These are phyloP conservation scores for Enteromius viviparus DNA, from an alignment of 2,797 vertebrate genomes.

Conservation along the genomic window DNA sequence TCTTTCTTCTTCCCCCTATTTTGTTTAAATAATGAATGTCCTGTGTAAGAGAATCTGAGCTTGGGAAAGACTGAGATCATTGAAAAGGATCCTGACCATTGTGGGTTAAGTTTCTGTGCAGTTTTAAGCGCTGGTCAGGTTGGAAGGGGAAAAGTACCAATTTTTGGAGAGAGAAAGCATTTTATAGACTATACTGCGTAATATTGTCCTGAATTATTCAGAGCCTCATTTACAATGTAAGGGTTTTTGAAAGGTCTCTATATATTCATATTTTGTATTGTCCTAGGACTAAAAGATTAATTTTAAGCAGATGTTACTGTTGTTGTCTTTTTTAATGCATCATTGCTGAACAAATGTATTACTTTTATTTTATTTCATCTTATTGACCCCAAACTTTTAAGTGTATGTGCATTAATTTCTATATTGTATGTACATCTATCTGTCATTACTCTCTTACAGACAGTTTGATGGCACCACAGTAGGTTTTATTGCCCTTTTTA, in stretches of 20 bases:
- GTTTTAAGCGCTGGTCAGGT: slow-evolving; percentile 10
- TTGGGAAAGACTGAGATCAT: slow-evolving; percentile 53
- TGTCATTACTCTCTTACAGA: not conserved
- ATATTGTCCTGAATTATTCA: slow-evolving; percentile 1
- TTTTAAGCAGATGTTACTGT: not conserved
- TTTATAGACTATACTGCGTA: not conserved
- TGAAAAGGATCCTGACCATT: slow-evolving; percentile 52
- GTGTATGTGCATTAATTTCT: not conserved
- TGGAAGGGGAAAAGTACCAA: slow-evolving; percentile 19
- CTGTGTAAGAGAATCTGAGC: slow-evolving; percentile 55
- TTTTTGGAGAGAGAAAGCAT: not conserved
- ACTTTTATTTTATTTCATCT: not conserved
- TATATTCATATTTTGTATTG: not conserved
- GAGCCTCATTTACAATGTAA: not conserved
- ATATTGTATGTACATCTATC: not conserved
- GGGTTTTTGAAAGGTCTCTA: not conserved
- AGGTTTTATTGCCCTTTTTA: not conserved
- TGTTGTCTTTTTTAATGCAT: not conserved
- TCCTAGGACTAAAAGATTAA: not conserved
- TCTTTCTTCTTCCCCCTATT: slow-evolving; percentile 33
- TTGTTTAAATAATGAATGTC: slow-evolving; percentile 61
- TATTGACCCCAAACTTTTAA: not conserved
- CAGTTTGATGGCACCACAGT: not conserved
- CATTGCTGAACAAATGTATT: not conserved
- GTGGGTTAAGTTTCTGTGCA: slow-evolving; percentile 44